A percentile compares a stretch with the other conserved stretches of the same genome.
These are phyloP conservation scores for Drosophila biarmipes DNA, from an alignment of 1,140 invertebrate genomes.

Conservation along the genomic window DNA sequence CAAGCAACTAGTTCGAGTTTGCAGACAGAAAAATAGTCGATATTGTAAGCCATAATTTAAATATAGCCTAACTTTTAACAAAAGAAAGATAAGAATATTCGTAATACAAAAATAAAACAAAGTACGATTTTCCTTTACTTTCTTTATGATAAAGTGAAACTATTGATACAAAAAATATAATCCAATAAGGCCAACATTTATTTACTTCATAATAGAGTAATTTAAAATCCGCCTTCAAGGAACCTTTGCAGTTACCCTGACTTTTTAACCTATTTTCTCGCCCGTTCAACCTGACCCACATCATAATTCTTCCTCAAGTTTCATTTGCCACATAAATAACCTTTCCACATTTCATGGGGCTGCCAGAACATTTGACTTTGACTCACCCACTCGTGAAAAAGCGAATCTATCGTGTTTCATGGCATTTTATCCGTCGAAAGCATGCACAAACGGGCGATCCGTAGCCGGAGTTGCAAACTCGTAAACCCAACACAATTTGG, in stretches of 20 bases:
- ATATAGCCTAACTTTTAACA: too few species aligned
- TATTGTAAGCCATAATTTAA: too few species aligned
- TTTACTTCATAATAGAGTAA: neutral
- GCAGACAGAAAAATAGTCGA: neutral
- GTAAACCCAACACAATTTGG: constrained; percentile 76
- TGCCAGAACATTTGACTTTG: constrained; percentile 40
- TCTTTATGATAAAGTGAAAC: too few species aligned
- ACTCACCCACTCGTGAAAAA: constrained; percentile 7
- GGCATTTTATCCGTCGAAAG: constrained; percentile 30
- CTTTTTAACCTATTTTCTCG: constrained; percentile 15
- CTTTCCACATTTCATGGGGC: constrained; percentile 28
- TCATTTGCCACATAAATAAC: constrained; percentile 35
- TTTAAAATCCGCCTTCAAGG: neutral
- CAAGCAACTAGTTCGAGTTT: neutral
- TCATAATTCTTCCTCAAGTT: constrained; percentile 18
- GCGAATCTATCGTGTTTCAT: constrained; percentile 32
- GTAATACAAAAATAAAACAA: too few species aligned
- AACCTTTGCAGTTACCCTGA: constrained; percentile 1
- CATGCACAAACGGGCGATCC: constrained; percentile 17
- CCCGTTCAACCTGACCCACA: constrained; percentile 25
- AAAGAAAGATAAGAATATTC: too few species aligned
- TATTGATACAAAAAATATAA: too few species aligned
- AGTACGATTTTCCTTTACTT: too few species aligned
- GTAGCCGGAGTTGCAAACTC: constrained; percentile 29
- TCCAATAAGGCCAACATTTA: too few species aligned